Percentiles rank a stretch among this genome's conserved stretches.
Evolutionary conservation across 2,888 invertebrate genomes (phyloP).

Genomic region (Microctonus hyperodae): DNA sequence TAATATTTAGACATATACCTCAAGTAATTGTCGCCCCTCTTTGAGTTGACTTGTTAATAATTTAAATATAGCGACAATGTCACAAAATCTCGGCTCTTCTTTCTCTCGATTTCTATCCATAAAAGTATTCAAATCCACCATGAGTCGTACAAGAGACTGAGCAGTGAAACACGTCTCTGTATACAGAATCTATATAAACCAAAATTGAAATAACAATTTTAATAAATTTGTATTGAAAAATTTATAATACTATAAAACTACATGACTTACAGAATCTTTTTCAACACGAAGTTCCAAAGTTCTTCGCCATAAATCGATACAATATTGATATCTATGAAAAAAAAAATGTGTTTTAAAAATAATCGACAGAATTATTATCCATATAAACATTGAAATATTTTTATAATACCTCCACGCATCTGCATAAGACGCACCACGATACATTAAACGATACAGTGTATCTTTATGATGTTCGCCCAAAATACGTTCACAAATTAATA

Average conservation of each 20-base stretch:
- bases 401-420: constrained; percentile 71
- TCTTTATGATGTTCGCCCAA: constrained; percentile 88
- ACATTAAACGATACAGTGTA: constrained; percentile 80
- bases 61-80: constrained; percentile 75
- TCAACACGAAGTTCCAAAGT: constrained; percentile 81
- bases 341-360: constrained; percentile 11
- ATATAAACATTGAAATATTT: no score
- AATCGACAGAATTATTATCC: no score
- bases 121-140: constrained; percentile 75
- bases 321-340: constrained; percentile 73
- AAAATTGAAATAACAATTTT: constrained; percentile 6
- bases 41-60: constrained; percentile 72
- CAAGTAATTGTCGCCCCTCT: constrained; percentile 60
- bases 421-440: constrained; percentile 76
- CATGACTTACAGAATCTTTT: constrained; percentile 74
- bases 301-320: constrained; percentile 87
- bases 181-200: constrained; percentile 63
- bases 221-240: background rate
- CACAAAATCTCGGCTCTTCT: constrained; percentile 70
- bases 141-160: constrained; percentile 83
- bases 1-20: constrained; percentile 45
- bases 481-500: constrained; percentile 87
- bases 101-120: constrained; percentile 63
- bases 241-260: background rate
- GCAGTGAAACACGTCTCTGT: constrained; percentile 87